Percentiles rank a stretch among this genome's conserved stretches.
Evolutionary conservation across 2,888 invertebrate genomes (phyloP).

Genomic region (Frankliniella fusca): DNA sequence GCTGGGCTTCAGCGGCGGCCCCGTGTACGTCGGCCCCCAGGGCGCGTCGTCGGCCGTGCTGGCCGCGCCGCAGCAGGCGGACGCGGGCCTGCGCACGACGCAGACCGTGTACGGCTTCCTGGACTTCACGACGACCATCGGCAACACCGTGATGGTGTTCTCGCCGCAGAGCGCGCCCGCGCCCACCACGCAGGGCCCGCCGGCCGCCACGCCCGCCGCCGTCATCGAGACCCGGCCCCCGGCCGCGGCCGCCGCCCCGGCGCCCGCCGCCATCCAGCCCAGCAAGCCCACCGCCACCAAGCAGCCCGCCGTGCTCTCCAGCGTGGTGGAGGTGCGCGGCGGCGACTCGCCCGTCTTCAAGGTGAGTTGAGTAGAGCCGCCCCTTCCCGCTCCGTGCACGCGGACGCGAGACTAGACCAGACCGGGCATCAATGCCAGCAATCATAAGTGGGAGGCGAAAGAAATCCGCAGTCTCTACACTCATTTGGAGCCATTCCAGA

Average conservation of each 20-base stretch:
- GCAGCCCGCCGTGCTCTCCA: conserved; percentile 33
- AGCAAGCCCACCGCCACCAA: conserved; percentile 46
- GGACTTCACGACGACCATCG: conserved; percentile 90
- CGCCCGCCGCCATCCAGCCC: conserved; percentile 48
- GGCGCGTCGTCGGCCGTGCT: conserved; percentile 1
- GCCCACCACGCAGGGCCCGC: background rate
- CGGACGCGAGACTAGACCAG: background rate
- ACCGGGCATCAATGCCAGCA: background rate
- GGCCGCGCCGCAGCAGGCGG: conserved; percentile 31
- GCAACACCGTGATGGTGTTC: conserved; percentile 91
- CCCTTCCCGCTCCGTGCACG: background rate
- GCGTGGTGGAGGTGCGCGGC: conserved; percentile 37
- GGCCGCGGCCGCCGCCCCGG: conserved; percentile 36
- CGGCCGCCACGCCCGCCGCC: conserved; percentile 37
- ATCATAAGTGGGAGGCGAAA: background rate
- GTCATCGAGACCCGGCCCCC: conserved; percentile 43
- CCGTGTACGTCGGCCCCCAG: conserved; percentile 34
- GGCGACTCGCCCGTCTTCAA: conserved; percentile 29
- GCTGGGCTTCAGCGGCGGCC: conserved; percentile 30
- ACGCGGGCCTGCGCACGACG: conserved; percentile 52
- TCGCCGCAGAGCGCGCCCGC: conserved; percentile 67
- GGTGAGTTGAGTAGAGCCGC: conserved; percentile 3
- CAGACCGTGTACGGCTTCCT: conserved; percentile 92
- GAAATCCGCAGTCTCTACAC: background rate
- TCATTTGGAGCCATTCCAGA: conserved; percentile 10